These are phyloP conservation scores for Chaunax sp. DNA, from an alignment of 2,797 vertebrate species.

Conservation along the genomic window DNA sequence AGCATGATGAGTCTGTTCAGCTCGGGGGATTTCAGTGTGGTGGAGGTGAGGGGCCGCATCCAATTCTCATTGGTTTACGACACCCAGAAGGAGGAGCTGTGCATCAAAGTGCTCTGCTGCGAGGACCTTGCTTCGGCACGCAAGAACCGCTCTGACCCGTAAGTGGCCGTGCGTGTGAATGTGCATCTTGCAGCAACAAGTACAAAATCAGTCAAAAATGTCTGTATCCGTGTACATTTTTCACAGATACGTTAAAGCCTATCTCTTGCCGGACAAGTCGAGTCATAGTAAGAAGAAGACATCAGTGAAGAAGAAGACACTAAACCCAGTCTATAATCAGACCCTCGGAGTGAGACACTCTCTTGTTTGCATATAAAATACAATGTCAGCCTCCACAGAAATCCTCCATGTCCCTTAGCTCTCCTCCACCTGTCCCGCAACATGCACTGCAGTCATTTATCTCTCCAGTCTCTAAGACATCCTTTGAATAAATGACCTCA, in stretches of 20 bases:
- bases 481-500: not conserved
- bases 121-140: slow-evolving; percentile 89
- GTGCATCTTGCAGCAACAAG: slow-evolving; percentile 7
- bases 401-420: slow-evolving; percentile 11
- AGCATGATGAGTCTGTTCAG: slow-evolving; percentile 95
- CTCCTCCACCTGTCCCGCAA: slow-evolving; percentile 2
- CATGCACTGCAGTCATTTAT: slow-evolving; percentile 5
- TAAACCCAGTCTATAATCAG: slow-evolving; percentile 94
- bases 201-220: slow-evolving; percentile 3
- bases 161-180: slow-evolving; percentile 72
- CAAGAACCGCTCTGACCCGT: slow-evolving; percentile 92
- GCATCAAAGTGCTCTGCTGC: slow-evolving; percentile 88
- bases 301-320: slow-evolving; percentile 89
- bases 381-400: slow-evolving; percentile 9
- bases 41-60: slow-evolving; percentile 89
- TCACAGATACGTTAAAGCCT: slow-evolving; percentile 93
- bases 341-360: slow-evolving; percentile 86
- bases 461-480: not conserved
- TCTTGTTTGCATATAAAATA: slow-evolving; percentile 34
- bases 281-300: slow-evolving; percentile 95
- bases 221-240: slow-evolving; percentile 4
- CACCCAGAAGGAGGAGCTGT: slow-evolving; percentile 84
- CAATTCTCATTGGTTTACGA: slow-evolving; percentile 90
- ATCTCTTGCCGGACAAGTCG: slow-evolving; percentile 94
- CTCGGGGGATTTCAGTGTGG: slow-evolving; percentile 86